Base-by-base conservation (phyloP, 2,888 invertebrate species). In the Eupithecia subfuscata region DNA sequence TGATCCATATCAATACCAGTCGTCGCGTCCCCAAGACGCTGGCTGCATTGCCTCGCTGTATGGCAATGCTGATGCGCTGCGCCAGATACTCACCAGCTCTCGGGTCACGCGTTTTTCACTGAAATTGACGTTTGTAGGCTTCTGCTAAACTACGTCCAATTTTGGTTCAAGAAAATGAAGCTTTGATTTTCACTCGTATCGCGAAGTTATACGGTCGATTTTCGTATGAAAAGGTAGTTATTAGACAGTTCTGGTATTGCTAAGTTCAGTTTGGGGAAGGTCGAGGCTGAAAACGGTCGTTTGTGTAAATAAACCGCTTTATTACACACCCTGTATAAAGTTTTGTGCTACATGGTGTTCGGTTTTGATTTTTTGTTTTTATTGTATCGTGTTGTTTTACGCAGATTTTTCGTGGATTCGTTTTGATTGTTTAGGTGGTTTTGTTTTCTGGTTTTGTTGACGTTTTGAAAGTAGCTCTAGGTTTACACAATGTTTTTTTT, bases 251-350 rank as follows among this genome's bases (percentile, higher is more conserved):
- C 79, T 73, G 72, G 80, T 77, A 71, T 67, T 67, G 65, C 65
- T 67, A 67, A 40, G 65, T 67, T 85, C 87, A 87, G 87, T 87
- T 75, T 65, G 71, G 79, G 78, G 84, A 79, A 79, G 82, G 80
- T 82, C 79, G 69, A 78, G 81, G 86, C 83, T 83, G 84, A 82
- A 82, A 79, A 77, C 73, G 65, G 75, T 70, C 67, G 82, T 82
- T 80, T 77, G 60, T 70, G 73, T 69, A 56, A 75, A 76, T 73
- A 75, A 75, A 76, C 11, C 37, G 37, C 69, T 71, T 75, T 78
- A 56, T 52, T 78, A 78, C 76, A 82, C 75, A 79, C 70, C 71
- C 72, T 79, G 25, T 70, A 25, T 52, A 45, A 73, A 69, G 65
- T 67, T 73, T 52, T 64, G 52, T 75, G 22, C 34, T 65, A n/a